Conservation (phyloP, 2,797 vertebrate species). For the Gadopsis bispinosus region DNA sequence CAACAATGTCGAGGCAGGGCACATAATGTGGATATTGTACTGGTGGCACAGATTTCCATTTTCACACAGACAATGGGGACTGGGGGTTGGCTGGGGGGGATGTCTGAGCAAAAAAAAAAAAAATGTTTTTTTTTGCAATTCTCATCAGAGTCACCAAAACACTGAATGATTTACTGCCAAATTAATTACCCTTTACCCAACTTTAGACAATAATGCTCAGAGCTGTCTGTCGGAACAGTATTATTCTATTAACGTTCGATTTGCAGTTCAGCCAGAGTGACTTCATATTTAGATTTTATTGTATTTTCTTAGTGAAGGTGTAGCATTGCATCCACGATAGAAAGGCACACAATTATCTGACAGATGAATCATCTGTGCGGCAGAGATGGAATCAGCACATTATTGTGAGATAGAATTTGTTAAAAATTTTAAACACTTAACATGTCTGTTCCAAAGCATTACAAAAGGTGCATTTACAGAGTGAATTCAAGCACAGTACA, state of each 20-base stretch:
- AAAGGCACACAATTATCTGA: constrained; percentile 73
- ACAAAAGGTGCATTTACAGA: constrained; percentile 79
- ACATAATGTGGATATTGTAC: constrained; percentile 83
- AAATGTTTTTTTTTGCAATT: constrained; percentile 73
- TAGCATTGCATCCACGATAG: constrained; percentile 77
- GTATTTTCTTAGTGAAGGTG: constrained; percentile 80
- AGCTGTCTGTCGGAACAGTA: constrained; percentile 82
- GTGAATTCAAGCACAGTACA: constrained; percentile 79
- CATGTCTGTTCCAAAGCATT: constrained; percentile 58
- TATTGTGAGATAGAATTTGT: constrained; percentile 74
- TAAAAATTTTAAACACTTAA: constrained; percentile 68
- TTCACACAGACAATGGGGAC: constrained; percentile 82
- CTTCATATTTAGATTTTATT: constrained; percentile 86
- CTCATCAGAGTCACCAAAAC: constrained; percentile 84
- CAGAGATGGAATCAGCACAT: constrained; percentile 76
- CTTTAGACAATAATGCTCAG: constrained; percentile 85
- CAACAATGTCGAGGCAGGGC: constrained; percentile 77
- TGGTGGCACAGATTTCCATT: constrained; percentile 85
- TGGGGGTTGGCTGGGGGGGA: constrained; percentile 61
- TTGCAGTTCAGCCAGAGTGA: constrained; percentile 85
- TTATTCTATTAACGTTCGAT: constrained; percentile 85
- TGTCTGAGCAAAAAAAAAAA: constrained; percentile 61
- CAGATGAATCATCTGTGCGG: constrained; percentile 81
- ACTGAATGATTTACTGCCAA: constrained; percentile 85
- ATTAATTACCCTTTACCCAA: constrained; percentile 87